Conservation (phyloP, 2,888 invertebrate species). For the Cheilosia impressa region DNA sequence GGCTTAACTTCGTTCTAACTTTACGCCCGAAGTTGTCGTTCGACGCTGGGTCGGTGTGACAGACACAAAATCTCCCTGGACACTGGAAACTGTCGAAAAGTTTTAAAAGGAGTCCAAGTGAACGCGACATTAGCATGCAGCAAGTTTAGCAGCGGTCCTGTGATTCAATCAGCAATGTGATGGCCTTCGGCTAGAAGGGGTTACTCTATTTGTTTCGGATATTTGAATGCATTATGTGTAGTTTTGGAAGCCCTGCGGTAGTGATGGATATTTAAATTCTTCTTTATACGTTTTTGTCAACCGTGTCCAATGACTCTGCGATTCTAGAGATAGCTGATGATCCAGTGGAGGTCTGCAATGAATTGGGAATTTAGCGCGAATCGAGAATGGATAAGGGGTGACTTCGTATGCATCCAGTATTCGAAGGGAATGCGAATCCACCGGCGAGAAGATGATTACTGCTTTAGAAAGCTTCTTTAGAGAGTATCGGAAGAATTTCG, state of each 20-base stretch:
- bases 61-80: slow-evolving; percentile 52
- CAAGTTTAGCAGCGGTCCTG: slow-evolving; percentile 63
- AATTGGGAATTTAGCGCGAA: too few relatives aligned
- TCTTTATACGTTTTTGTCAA: slow-evolving; percentile 16
- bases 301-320: slow-evolving; percentile 3
- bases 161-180: slow-evolving; percentile 65
- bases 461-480: too few relatives aligned
- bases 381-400: too few relatives aligned
- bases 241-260: not conserved
- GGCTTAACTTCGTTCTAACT: slow-evolving; percentile 63
- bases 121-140: slow-evolving; percentile 72
- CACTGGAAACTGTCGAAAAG: slow-evolving; percentile 30
- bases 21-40: slow-evolving; percentile 53
- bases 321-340: not conserved
- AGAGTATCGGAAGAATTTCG: too few relatives aligned
- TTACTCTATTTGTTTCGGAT: not conserved
- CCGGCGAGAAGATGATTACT: too few relatives aligned
- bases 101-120: slow-evolving; percentile 3
- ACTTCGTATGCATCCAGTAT: too few relatives aligned
- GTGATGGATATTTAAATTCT: slow-evolving; percentile 26
- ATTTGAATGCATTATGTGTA: slow-evolving; percentile 15
- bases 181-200: slow-evolving; percentile 36
- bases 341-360: too few relatives aligned
- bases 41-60: not conserved
- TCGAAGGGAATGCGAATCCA: too few relatives aligned